A percentile compares a stretch with the other conserved stretches of the same genome.
Conservation (phyloP, 2,113 vertebrate genomes). For the Vanacampus margaritifer region DNA sequence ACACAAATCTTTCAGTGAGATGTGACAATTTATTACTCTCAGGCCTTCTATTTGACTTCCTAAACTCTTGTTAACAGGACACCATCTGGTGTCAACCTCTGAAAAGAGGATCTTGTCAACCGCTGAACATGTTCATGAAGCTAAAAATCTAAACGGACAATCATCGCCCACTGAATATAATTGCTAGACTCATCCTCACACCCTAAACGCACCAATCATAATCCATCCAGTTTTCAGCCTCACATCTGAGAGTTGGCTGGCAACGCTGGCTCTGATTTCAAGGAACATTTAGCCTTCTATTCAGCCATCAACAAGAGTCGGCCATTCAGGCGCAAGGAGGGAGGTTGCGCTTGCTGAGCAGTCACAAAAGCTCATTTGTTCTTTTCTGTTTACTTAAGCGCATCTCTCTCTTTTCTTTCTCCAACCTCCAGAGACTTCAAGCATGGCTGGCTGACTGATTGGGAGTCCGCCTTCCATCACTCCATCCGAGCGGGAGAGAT, state of each 20-base stretch:
- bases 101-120: conserved; percentile 51
- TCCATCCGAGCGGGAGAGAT: conserved; percentile 54
- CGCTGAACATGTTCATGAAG: conserved; percentile 43
- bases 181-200: not conserved
- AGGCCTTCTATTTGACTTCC: conserved; percentile 45
- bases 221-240: conserved; percentile 72
- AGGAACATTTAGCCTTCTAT: conserved; percentile 78
- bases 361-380: conserved; percentile 79
- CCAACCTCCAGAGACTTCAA: conserved; percentile 70
- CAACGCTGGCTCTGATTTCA: conserved; percentile 70
- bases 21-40: not conserved
- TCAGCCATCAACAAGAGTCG: conserved; percentile 77
- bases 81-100: conserved; percentile 76
- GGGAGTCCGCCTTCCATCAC: conserved; percentile 39
- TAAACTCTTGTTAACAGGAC: conserved; percentile 73
- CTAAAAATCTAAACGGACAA: conserved; percentile 21
- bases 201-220: conserved; percentile 35
- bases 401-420: conserved; percentile 56
- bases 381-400: conserved; percentile 80
- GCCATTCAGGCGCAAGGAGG: conserved; percentile 59
- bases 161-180: not conserved
- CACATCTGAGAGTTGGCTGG: conserved; percentile 65
- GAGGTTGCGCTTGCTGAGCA: conserved; percentile 63
- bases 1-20: no score
- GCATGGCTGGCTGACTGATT: conserved; percentile 66